A percentile compares a stretch with the other conserved stretches of the same genome.
Conservation (phyloP, 2,113 vertebrate genomes). For the Phainopepla nitens region DNA sequence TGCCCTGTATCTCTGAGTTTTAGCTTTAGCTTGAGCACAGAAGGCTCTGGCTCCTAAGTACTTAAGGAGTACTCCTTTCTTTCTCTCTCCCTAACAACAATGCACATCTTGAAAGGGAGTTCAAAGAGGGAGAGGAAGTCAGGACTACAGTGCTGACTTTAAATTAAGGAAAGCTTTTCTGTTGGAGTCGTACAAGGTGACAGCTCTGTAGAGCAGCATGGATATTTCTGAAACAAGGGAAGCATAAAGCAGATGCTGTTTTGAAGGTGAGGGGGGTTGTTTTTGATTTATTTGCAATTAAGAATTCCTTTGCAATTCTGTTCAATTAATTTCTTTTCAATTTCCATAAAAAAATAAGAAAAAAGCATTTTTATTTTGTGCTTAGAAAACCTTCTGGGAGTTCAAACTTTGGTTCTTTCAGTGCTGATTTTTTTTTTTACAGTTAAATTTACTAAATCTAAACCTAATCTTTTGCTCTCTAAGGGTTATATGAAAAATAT, state of each 20-base stretch:
- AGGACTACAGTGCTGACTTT: background rate
- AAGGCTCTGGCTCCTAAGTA: background rate
- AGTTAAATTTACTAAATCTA: background rate
- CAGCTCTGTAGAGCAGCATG: background rate
- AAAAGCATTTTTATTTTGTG: background rate
- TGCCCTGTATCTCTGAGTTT: background rate
- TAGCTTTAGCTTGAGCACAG: background rate
- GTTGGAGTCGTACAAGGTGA: background rate
- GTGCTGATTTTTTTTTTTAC: background rate
- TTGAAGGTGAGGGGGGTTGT: background rate
- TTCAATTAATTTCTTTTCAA: background rate
- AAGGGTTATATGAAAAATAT: background rate
- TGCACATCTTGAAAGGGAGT: background rate
- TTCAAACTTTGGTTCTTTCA: background rate
- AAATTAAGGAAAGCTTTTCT: background rate
- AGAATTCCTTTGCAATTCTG: background rate
- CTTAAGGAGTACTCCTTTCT: background rate
- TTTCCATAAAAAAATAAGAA: background rate
- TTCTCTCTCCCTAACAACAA: background rate
- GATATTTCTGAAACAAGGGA: background rate
- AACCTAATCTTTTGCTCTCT: background rate
- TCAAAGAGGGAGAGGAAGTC: background rate
- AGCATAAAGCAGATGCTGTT: background rate
- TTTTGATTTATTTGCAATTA: background rate
- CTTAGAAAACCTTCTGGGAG: background rate